Evolutionary conservation across 2,113 vertebrate species (phyloP), one percentile per base, ranked within the genome.

Genomic region (Pygathrix nemaeus): DNA sequence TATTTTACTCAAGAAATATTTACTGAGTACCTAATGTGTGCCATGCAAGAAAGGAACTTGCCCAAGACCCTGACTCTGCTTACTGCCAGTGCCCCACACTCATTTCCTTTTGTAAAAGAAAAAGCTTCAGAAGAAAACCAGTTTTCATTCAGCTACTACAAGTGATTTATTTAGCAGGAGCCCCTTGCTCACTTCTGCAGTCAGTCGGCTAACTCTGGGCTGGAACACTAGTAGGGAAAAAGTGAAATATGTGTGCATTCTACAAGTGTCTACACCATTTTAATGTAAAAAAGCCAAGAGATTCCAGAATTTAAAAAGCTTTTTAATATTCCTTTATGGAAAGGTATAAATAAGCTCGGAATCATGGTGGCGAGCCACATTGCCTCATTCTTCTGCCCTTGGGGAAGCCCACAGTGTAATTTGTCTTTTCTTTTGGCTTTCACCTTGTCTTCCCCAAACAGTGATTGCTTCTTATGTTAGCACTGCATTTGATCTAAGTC

Each of bases 61-160:
- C 45, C 68, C 52, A 38, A 38, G 45, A 30, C 12, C 48, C 30
- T 45, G 38, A n/a, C 73, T 75, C 59, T 78, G 80, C 64, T 40
- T 52, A 30, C 50, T 89, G 35, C 64, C 45, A 21, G 35, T 50
- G 43, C 64, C 35, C 43, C 38, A 57, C 80, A 76, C 20, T 38
- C 50, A 30, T 23, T 96, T 73, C 66, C 45, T 93, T 78, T 81
- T 73, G 27, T 10, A 61, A 81, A 94, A 59, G 78, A 93, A 95
- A 87, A 94, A 38, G 11, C 81, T 88, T 86, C 73, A 7, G 45
- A 89, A 52, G 32, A 68, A 94, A 90, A 93, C 13, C n/a, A 23
- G 30, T 78, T 88, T 90, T 88, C 52, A 38, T 83, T 78, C n/a
- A 38, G 25, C 20, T 80, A 17, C 23, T 75, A 72, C 79, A 88